Evolutionary conservation across 2,113 vertebrate genomes (phyloP), one percentile per base, ranked within the genome.

Genomic region (Gracilinanus agilis): DNA sequence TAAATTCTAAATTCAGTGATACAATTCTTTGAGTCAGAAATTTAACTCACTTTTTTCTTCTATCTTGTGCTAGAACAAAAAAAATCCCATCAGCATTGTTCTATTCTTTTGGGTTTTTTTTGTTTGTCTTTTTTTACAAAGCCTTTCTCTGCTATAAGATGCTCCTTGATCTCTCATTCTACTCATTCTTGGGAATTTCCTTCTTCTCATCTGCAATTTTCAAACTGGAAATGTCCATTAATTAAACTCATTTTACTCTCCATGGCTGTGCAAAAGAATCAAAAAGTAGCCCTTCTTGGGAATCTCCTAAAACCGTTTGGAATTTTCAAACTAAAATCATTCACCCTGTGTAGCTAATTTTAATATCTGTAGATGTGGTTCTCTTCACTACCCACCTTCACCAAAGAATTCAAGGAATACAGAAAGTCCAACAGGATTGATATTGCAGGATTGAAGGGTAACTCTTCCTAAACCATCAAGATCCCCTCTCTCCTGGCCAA

Each of bases 1-100:
- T 61, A 67, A 92, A 8, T 25, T 83, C 40, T 96, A 93, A 93
- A 94, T 92, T 93, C 49, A 56, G 3, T 58, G 27, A 23, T 88
- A 92, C 53, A 19, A 67, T 55, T 55, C 1, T 23, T 44, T 24
- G 75, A 55, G 83, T 21, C 61, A 92, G 21, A 92, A 55, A 89
- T 88, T 25, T 94, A 27, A 91, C 0, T 55, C 55, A 27, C 13
- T 75, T 75, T 75, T 75, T 40, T 23, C 58, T 83, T 83, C 34
- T 23, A 23, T 40, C 16, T 4, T 23, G 7, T 40, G n/a, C 5
- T 23, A 83, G 16, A 83, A 75, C 12, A 75, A 1, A n/a, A 75
- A 75, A 1, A n/a, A 75, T n/a, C 16, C n/a, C n/a, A 11, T 75
- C 61, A 75, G 13, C 34, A 75, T 21, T 75, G 13, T n/a, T 75